Base-by-base conservation (phyloP, 2,113 vertebrate genomes). In the Furnarius figulus region DNA sequence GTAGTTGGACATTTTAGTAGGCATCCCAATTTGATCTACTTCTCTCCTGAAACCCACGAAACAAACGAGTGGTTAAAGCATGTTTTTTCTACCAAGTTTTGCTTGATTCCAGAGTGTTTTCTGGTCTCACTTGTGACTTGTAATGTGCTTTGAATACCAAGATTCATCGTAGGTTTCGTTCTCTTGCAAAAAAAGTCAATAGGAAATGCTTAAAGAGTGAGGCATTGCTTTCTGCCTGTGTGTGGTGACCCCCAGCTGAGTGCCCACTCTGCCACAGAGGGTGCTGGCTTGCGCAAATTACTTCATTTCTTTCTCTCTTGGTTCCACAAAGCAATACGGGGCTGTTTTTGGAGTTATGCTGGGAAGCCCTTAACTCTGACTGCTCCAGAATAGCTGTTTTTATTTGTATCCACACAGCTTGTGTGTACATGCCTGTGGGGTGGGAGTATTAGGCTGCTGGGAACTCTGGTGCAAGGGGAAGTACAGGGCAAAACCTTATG, bases 361-460 rank as follows among this genome's bases (percentile, higher is more conserved):
- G 55, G 39, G 58, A 75, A 87, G 40, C 10, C 50, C n/a, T 50
- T 31, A 50, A 11, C 25, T 78, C 21, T 55, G 10, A 3, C 11
- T 87, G 35, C 39, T 56, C 15, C 47, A 50, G 50, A 61, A 37
- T 1, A 84, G 35, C 33, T 71, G 76, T 33, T 6, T 17, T 85
- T 71, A 76, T 44, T 7, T 15, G 5, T 76, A 55, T 25, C 23
- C 42, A 66, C 49, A 35, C 12, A 63, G 5, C 6, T 44, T 33
- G 12, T 0, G 1, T 61, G 33, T 5, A 7, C 3, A 0, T 21
- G 49, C 17, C 47, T 58, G 10, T 1, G 0, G 30, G n/a, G 20
- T 0, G 0, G 55, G 63, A 67, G 17, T 3, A 0, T 6, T 49
- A 56, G 61, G 42, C 74, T 82, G n/a, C 78, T 76, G 47, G n/a